Percentiles rank a stretch among this genome's conserved stretches.
These are phyloP conservation scores for Nebria salina DNA, from an alignment of 2,888 invertebrate species.

Conservation along the genomic window DNA sequence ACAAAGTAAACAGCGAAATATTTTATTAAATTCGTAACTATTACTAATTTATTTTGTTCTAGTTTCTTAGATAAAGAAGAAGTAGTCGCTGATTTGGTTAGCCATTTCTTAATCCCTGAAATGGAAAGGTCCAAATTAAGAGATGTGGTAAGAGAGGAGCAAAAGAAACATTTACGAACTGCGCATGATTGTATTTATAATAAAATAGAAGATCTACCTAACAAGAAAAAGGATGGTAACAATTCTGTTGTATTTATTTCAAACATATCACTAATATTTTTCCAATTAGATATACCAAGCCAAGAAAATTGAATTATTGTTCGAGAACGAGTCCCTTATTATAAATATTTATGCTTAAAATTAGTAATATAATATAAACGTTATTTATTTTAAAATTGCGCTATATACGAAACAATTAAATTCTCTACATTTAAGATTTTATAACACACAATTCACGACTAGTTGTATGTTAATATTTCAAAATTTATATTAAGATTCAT, in stretches of 20 bases:
- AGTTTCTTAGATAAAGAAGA: constrained; percentile 64
- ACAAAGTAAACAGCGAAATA: constrained; percentile 44
- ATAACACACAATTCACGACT: no score
- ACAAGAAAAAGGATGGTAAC: constrained; percentile 25
- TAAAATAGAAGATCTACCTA: constrained; percentile 51
- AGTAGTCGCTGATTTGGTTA: constrained; percentile 68
- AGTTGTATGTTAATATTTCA: no score
- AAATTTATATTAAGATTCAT: no score
- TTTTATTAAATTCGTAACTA: constrained; percentile 6
- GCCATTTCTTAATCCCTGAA: constrained; percentile 69
- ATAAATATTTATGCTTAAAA: no score
- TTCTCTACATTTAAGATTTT: no score
- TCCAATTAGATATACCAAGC: neutral
- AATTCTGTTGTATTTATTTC: neutral
- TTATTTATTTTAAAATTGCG: no score
- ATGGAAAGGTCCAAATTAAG: constrained; percentile 63
- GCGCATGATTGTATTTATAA: constrained; percentile 61
- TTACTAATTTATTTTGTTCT: constrained; percentile 9
- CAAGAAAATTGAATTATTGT: neutral
- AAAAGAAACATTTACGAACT: constrained; percentile 59
- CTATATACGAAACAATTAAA: no score
- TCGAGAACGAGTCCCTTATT: neutral
- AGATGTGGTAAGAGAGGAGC: constrained; percentile 58
- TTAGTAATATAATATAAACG: no score
- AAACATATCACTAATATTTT: neutral